These are phyloP conservation scores for Chymomyza amoena DNA, from an alignment of 2,888 invertebrate species.

Conservation along the genomic window DNA sequence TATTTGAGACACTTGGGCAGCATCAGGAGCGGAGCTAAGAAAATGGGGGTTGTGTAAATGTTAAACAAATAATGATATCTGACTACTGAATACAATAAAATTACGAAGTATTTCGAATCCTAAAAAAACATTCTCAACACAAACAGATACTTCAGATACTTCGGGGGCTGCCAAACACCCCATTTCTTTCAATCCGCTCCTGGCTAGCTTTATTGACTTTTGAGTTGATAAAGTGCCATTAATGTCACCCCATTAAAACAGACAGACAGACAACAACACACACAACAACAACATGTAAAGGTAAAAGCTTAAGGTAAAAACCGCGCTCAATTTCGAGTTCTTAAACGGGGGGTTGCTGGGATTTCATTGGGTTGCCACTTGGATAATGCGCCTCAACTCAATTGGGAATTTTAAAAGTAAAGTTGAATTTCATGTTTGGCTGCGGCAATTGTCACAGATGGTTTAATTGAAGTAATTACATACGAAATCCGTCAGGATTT, in stretches of 20 bases:
- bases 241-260: slow-evolving; percentile 74
- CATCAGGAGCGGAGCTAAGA: no score
- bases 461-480: slow-evolving; percentile 79
- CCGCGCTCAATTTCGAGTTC: slow-evolving; percentile 34
- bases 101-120: no score
- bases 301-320: slow-evolving; percentile 38
- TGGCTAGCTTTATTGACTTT: slow-evolving; percentile 66
- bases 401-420: slow-evolving; percentile 75
- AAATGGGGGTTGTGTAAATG: no score
- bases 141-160: no score
- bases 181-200: no score
- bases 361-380: slow-evolving; percentile 30
- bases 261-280: slow-evolving; percentile 22
- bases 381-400: slow-evolving; percentile 72
- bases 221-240: slow-evolving; percentile 75
- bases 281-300: slow-evolving; percentile 19
- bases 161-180: no score
- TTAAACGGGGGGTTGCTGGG: slow-evolving; percentile 18
- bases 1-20: slow-evolving; percentile 27
- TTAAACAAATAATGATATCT: no score
- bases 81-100: no score
- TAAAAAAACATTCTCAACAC: no score
- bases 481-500: slow-evolving; percentile 78
- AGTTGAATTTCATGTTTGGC: slow-evolving; percentile 77
- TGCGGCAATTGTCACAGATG: slow-evolving; percentile 79